Base-by-base conservation (phyloP, 2,888 invertebrate species). In the Operophtera brumata region DNA sequence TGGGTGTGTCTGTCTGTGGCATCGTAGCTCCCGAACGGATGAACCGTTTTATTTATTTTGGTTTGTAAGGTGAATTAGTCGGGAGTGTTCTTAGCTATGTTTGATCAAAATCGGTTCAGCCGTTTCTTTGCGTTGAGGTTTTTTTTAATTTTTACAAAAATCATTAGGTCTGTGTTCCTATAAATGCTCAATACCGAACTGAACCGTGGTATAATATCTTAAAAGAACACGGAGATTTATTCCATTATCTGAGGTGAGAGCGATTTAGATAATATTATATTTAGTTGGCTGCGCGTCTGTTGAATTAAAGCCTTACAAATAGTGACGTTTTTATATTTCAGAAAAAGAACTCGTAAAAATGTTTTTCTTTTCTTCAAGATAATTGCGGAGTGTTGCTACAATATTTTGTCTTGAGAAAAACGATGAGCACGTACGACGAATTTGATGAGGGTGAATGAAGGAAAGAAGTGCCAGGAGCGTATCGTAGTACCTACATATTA, bases 381-480 rank as follows among this genome's bases (percentile, higher is more conserved):
- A 12, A 25, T 12, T 25, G 20, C 20, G 2, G 2, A 4, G 2
- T 20, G 20, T 20, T 12, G n/a, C 11, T 8, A 10, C 10, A 40
- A 14, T 49, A 42, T 48, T 42, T 13, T 48, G n/a, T 11, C 14
- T 36, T 30, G 11, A 30, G 37, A 32, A 36, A 32, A 37, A 12
- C 44, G 30, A 36, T 36, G 50, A 50, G 37, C 50, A 50, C 34
- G 30, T 44, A 26, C 39, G 20, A 39, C 32, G 28, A 39, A 34
- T 39, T 34, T 44, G 44, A 50, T 50, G 32, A 39, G 32, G 44
- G 32, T 44, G 20, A 43, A 43, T 42, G 42, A 43, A 43, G 36
- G 37, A 30, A 53, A 42, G 28, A 47, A 42, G 34, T 10, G 34
- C 3, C 30, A 30, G 8, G n/a, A 34, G 5, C n/a, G 6, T 11